Percentiles rank a stretch among this genome's conserved stretches.
These are phyloP conservation scores for Hipparchia sbordonii DNA, from an alignment of 2,888 invertebrate species.

Conservation along the genomic window DNA sequence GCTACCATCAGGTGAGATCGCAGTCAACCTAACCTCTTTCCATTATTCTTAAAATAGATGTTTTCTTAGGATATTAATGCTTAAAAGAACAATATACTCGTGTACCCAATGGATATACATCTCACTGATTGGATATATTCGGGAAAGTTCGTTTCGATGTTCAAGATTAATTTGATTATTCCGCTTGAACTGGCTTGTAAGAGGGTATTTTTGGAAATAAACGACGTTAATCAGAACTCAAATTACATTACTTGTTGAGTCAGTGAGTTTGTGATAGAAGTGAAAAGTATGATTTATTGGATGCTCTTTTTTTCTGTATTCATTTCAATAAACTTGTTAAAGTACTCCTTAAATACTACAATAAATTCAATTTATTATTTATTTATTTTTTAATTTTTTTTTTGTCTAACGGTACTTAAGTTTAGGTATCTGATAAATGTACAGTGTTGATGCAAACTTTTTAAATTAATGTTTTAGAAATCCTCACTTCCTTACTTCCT, in stretches of 20 bases:
- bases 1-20: too few relatives aligned
- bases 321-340: too few relatives aligned
- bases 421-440: neutral
- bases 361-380: too few relatives aligned
- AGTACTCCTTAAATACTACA: too few relatives aligned
- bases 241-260: slow-evolving; percentile 5
- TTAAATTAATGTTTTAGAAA: too few relatives aligned
- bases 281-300: neutral
- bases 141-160: neutral
- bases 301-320: too few relatives aligned
- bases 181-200: neutral
- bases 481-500: too few relatives aligned
- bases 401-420: neutral
- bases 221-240: slow-evolving; percentile 7
- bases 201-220: slow-evolving; percentile 10
- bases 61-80: too few relatives aligned
- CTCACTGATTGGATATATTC: slow-evolving; percentile 6
- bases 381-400: too few relatives aligned
- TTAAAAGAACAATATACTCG: too few relatives aligned
- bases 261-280: neutral
- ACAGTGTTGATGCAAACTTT: neutral
- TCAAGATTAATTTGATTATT: slow-evolving; percentile 2
- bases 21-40: too few relatives aligned
- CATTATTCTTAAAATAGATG: too few relatives aligned
- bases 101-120: neutral